Percentiles rank a stretch among this genome's conserved stretches.
These are phyloP conservation scores for Epinephelus moara DNA, from an alignment of 2,113 vertebrate species.

Conservation along the genomic window DNA sequence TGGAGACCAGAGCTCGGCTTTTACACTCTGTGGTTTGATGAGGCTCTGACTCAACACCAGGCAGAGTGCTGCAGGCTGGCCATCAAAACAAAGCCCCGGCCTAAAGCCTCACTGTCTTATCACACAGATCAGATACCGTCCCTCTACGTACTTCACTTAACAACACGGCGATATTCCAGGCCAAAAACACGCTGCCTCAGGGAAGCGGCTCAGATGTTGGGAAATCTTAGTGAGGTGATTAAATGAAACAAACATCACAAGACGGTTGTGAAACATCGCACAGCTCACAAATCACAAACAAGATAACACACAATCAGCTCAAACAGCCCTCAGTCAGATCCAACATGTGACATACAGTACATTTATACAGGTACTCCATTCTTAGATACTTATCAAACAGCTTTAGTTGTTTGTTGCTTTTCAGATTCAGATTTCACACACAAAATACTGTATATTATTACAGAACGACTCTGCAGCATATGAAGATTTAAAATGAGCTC, in stretches of 20 bases:
- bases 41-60: constrained; percentile 42
- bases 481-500: too few species aligned
- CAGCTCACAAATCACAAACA: not conserved
- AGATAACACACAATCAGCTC: not conserved
- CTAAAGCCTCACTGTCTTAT: not conserved
- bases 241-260: constrained; percentile 21
- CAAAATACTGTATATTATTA: too few species aligned
- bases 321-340: not conserved
- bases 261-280: not conserved
- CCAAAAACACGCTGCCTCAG: not conserved
- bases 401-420: too few species aligned
- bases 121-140: constrained; percentile 7
- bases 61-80: constrained; percentile 36
- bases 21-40: constrained; percentile 51
- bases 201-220: not conserved
- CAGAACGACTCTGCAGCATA: too few species aligned
- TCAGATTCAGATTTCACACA: too few species aligned
- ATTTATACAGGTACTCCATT: too few species aligned
- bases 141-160: not conserved
- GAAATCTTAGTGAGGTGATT: not conserved
- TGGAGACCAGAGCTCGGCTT: constrained; percentile 39
- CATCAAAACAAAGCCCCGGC: constrained; percentile 8
- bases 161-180: not conserved
- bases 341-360: too few species aligned
- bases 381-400: too few species aligned